A percentile compares a stretch with the other conserved stretches of the same genome.
phyloP scores from a whole-genome alignment of 2,113 vertebrate genomes.

The Crotalus viridis region DNA sequence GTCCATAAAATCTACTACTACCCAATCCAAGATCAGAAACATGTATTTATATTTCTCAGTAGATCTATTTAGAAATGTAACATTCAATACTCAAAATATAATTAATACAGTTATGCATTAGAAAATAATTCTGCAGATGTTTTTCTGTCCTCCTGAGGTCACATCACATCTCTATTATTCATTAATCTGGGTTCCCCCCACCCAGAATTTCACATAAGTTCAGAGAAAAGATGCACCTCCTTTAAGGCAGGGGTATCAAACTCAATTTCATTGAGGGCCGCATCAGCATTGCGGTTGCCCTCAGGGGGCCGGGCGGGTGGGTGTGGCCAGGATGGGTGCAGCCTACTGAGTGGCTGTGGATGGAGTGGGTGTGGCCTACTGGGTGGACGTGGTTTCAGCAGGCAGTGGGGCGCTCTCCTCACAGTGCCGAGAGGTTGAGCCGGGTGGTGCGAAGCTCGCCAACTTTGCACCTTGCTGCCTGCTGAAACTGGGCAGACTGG shows the following conservation, averaged over 20 bases:
- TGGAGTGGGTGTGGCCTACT: too few species aligned
- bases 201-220: neutral
- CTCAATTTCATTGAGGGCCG: too few species aligned
- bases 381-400: too few species aligned
- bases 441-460: too few species aligned
- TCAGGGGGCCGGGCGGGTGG: too few species aligned
- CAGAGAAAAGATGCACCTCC: neutral
- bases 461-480: too few species aligned
- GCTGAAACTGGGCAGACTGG: too few species aligned
- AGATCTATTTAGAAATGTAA: neutral
- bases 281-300: too few species aligned
- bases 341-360: too few species aligned
- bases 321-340: too few species aligned
- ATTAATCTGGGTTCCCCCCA: neutral
- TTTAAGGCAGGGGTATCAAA: neutral
- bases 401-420: too few species aligned
- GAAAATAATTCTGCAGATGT: neutral
- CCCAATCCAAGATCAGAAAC: neutral
- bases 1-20: neutral
- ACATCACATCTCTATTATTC: neutral
- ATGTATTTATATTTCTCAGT: neutral
- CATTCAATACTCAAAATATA: neutral
- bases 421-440: too few species aligned
- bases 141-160: neutral
- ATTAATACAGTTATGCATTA: neutral